A percentile compares a stretch with the other conserved stretches of the same genome.
Conservation (phyloP, 2,113 vertebrate genomes). For the Dipodomys ordii region DNA sequence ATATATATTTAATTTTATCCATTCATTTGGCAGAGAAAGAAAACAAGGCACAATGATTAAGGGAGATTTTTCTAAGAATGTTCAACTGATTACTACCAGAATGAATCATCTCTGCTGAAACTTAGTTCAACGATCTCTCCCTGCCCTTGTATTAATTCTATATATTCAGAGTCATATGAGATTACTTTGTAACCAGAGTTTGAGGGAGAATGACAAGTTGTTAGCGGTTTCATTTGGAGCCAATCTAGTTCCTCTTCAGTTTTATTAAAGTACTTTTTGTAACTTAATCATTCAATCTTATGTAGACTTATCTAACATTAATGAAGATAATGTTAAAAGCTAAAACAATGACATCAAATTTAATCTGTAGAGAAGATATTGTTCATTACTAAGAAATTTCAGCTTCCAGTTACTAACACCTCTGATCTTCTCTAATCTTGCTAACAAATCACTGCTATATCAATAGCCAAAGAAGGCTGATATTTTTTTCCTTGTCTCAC, state of each 20-base stretch:
- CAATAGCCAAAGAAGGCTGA: neutral
- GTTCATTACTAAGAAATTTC: neutral
- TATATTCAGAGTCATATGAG: neutral
- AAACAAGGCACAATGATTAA: neutral
- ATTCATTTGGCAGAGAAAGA: constrained; percentile 24
- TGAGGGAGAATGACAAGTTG: neutral
- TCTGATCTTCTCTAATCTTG: constrained; percentile 14
- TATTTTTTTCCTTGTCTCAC: neutral
- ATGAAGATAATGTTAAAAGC: constrained; percentile 21
- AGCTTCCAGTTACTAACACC: neutral
- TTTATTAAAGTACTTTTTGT: constrained; percentile 35
- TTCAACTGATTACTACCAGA: neutral
- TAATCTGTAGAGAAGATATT: constrained; percentile 37
- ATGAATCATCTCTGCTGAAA: neutral
- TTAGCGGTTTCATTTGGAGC: constrained; percentile 33
- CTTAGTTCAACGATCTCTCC: neutral
- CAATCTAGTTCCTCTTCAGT: constrained; percentile 10
- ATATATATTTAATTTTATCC: neutral
- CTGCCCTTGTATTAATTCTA: neutral
- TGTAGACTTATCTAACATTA: constrained; percentile 38
- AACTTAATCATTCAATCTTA: constrained; percentile 1
- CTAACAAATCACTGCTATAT: neutral
- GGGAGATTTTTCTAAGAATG: neutral
- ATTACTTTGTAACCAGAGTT: neutral
- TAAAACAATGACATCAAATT: constrained; percentile 2